Conservation (phyloP, 2,797 vertebrate genomes). For the Tragopan temminckii region DNA sequence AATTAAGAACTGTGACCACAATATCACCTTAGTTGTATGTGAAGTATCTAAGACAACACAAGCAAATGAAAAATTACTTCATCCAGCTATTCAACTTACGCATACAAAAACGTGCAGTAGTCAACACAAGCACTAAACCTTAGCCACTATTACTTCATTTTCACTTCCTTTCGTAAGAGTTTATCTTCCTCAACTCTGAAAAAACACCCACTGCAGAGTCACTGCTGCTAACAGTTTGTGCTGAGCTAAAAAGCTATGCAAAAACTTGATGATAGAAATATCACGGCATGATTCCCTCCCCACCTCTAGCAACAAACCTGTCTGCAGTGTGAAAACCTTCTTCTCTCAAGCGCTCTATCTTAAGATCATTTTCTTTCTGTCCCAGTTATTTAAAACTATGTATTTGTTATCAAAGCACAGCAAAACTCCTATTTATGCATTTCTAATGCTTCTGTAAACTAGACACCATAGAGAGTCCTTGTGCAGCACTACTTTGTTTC, state of each 20-base stretch:
- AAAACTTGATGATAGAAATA: not conserved
- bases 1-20: not conserved
- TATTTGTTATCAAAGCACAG: not conserved
- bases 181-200: not conserved
- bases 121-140: not conserved
- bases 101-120: not conserved
- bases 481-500: not conserved
- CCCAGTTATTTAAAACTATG: slow-evolving; percentile 10
- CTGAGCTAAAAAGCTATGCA: slow-evolving; percentile 5
- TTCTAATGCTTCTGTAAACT: not conserved
- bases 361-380: not conserved
- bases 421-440: not conserved
- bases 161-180: not conserved
- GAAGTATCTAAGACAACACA: not conserved
- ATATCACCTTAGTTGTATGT: not conserved
- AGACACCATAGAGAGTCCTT: not conserved
- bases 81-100: not conserved
- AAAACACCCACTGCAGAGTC: not conserved
- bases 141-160: not conserved
- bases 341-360: slow-evolving; percentile 18
- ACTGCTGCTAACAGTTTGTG: not conserved
- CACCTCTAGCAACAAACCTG: not conserved
- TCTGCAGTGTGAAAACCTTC: slow-evolving; percentile 1
- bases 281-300: not conserved
- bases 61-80: not conserved